Percentiles rank a stretch among this genome's conserved stretches.
phyloP scores from a whole-genome alignment of 2,113 vertebrate species.

The Vidua chalybeata region DNA sequence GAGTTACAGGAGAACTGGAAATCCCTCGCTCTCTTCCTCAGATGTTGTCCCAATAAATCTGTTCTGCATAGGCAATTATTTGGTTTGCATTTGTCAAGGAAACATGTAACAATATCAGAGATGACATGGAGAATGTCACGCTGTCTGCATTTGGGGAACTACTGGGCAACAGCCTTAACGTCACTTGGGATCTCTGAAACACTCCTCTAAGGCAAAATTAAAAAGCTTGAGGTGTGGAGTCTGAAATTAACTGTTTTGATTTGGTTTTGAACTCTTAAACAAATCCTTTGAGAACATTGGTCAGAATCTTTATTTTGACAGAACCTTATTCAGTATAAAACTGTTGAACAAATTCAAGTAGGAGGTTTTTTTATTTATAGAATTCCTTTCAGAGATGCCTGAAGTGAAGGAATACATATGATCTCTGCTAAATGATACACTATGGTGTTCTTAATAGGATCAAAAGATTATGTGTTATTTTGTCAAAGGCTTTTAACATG shows the following conservation, averaged over 20 bases:
- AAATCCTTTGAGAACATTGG: neutral
- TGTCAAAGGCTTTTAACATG: slow-evolving; percentile 4
- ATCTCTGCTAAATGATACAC: neutral
- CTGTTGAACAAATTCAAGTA: neutral
- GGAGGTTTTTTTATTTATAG: neutral
- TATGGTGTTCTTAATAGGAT: neutral
- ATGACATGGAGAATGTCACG: neutral
- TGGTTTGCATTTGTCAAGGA: neutral
- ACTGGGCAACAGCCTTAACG: neutral
- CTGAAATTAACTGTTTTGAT: neutral
- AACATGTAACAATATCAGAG: fast-evolving
- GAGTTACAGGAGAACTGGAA: neutral
- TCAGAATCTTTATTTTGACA: neutral
- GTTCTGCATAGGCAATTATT: neutral
- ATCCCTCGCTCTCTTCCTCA: neutral
- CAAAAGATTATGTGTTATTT: neutral
- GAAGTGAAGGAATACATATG: neutral
- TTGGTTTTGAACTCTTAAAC: neutral
- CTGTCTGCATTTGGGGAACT: neutral
- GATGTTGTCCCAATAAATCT: neutral
- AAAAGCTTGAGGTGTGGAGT: neutral
- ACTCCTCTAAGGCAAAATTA: neutral
- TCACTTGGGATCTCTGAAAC: neutral
- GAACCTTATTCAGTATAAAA: neutral
- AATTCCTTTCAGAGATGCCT: neutral